phyloP scores from a whole-genome alignment of 1,140 invertebrate genomes.

The Dryas iulia region DNA sequence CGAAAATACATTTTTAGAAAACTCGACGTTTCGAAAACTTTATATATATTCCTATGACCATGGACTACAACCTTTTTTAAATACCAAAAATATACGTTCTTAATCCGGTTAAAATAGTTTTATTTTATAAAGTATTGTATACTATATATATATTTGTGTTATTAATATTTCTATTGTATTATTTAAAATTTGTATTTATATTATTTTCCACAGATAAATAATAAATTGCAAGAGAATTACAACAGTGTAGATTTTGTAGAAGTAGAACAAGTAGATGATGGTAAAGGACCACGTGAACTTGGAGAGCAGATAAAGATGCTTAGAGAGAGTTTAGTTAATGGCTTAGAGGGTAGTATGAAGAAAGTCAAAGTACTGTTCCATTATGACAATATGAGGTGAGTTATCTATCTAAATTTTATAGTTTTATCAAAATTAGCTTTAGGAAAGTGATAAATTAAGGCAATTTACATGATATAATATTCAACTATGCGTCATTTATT shows the following conservation, averaged over 20 bases:
- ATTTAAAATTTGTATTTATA: neutral
- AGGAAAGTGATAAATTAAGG: no score
- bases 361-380: constrained; percentile 73
- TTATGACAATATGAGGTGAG: constrained; percentile 71
- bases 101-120: no score
- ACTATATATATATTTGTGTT: no score
- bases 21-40: no score
- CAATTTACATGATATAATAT: no score
- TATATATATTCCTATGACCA: no score
- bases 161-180: no score
- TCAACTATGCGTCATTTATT: no score
- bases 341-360: constrained; percentile 83
- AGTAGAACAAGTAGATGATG: constrained; percentile 92
- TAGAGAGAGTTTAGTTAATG: constrained; percentile 87
- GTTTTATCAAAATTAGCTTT: neutral
- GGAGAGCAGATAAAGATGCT: constrained; percentile 81
- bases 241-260: constrained; percentile 98
- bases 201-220: constrained; percentile 81
- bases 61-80: no score
- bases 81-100: no score
- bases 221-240: constrained; percentile 93
- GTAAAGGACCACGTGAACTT: constrained; percentile 78
- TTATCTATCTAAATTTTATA: neutral
- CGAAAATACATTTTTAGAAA: no score
- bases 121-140: no score